Evolutionary conservation across 1,140 invertebrate species (phyloP).

Genomic region (Parasteatoda tepidariorum): DNA sequence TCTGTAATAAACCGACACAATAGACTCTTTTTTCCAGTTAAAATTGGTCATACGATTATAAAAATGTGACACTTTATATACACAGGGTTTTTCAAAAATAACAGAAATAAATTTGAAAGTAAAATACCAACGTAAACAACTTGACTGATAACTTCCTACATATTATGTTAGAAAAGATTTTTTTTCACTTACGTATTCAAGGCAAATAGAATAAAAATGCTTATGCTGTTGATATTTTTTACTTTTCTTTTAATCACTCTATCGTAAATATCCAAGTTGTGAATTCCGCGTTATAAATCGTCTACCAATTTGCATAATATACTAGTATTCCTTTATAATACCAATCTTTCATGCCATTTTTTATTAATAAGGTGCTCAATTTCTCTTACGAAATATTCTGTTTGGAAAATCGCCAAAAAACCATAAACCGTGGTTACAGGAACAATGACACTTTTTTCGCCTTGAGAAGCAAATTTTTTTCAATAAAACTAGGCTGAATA

Average conservation of each 20-base stretch:
- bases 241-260: not conserved
- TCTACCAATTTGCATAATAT: conserved; percentile 18
- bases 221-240: too few species aligned
- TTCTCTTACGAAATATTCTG: not conserved
- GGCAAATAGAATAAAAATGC: too few species aligned
- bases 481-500: conserved; percentile 7
- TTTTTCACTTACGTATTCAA: too few species aligned
- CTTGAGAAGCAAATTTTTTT: not conserved
- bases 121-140: too few species aligned
- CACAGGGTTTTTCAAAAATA: too few species aligned
- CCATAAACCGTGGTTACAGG: not conserved
- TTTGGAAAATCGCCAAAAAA: conserved; percentile 28
- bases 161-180: too few species aligned
- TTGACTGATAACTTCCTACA: too few species aligned
- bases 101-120: too few species aligned
- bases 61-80: too few species aligned
- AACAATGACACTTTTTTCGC: conserved; percentile 41
- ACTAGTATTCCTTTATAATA: conserved; percentile 7
- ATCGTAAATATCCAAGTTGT: not conserved
- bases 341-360: not conserved
- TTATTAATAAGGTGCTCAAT: conserved; percentile 3
- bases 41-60: too few species aligned
- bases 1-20: too few species aligned
- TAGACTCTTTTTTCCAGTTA: too few species aligned
- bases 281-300: not conserved